Evolutionary conservation across 2,113 vertebrate species (phyloP).

Genomic region (Sinocyclocheilus anophthalmus): DNA sequence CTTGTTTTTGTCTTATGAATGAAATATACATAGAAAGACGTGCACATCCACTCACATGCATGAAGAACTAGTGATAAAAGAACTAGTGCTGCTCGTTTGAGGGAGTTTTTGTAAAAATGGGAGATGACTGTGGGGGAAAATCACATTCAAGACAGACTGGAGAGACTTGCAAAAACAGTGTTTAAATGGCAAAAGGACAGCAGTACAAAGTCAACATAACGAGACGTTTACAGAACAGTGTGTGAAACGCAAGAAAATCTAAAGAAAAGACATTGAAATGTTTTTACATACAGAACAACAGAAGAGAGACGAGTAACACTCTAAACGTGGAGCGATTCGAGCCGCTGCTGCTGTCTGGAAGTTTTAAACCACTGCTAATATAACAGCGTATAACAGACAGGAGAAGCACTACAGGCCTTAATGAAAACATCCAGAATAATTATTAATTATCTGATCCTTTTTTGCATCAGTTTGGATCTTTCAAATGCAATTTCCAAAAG

Average conservation of each 20-base stretch:
- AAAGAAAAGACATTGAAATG: not conserved
- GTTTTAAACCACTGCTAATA: conserved; percentile 17
- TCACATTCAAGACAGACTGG: conserved; percentile 33
- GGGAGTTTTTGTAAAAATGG: not conserved
- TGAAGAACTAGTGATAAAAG: not conserved
- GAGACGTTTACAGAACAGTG: conserved; percentile 16
- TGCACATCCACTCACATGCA: not conserved
- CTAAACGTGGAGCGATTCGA: conserved; percentile 8
- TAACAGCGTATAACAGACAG: not conserved
- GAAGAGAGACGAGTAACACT: not conserved
- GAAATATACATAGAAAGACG: not conserved
- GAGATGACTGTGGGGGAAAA: not conserved
- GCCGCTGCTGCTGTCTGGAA: conserved; percentile 33
- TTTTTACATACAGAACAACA: conserved; percentile 1
- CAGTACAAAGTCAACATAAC: conserved; percentile 48
- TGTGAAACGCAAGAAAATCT: conserved; percentile 16
- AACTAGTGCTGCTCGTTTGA: not conserved
- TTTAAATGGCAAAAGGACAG: conserved; percentile 56
- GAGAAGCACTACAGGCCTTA: not conserved
- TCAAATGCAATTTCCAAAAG: not conserved
- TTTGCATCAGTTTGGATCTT: not conserved
- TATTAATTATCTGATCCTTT: not conserved
- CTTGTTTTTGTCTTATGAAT: not conserved
- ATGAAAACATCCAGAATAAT: not conserved
- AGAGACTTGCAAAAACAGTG: conserved; percentile 42